Conservation (phyloP, 2,797 vertebrate genomes). For the Pantherophis alleghaniensis region DNA sequence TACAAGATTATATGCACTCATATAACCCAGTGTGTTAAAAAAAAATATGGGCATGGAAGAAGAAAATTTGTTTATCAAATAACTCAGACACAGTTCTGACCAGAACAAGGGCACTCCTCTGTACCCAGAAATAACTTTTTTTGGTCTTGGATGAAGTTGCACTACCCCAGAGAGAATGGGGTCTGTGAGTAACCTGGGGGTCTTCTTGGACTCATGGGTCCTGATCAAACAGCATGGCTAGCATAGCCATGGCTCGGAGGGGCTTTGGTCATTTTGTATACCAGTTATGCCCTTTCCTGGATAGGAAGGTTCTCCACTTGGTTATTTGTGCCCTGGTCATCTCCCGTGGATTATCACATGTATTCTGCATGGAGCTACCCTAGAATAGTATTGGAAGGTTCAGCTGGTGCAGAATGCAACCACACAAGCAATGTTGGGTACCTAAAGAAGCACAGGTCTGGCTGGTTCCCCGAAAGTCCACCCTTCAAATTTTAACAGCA, state of each 20-base stretch:
- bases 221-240: background rate
- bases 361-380: background rate
- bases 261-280: background rate
- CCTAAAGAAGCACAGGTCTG: background rate
- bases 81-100: background rate
- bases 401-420: background rate
- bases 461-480: background rate
- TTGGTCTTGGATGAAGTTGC: background rate
- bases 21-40: background rate
- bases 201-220: background rate
- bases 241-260: background rate
- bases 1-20: background rate
- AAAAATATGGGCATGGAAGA: background rate
- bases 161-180: background rate
- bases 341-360: background rate
- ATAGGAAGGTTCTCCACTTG: background rate
- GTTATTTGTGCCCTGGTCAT: background rate
- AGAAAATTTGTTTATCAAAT: background rate
- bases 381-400: background rate
- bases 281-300: background rate
- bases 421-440: background rate
- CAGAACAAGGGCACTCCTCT: background rate
- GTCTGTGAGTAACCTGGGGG: background rate
- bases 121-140: background rate
- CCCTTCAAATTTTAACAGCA: background rate